These are phyloP conservation scores for Salarias fasciatus DNA, from an alignment of 2,797 vertebrate genomes.

Conservation along the genomic window DNA sequence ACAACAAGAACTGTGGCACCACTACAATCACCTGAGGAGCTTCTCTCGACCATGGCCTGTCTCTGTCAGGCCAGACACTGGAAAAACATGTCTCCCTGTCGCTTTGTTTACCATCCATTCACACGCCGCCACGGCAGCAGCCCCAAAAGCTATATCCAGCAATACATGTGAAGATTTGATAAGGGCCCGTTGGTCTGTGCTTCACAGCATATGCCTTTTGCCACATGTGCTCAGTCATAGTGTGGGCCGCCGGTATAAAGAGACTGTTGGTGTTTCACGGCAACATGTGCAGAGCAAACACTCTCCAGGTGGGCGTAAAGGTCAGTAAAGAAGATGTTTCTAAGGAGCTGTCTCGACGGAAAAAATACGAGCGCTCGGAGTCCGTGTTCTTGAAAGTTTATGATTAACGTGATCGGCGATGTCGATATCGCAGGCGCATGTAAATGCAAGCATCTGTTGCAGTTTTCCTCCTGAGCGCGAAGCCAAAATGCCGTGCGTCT, in stretches of 20 bases:
- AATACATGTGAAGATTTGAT: constrained; percentile 37
- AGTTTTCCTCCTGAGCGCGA: not conserved
- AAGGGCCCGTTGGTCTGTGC: constrained; percentile 32
- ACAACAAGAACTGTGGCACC: constrained; percentile 52
- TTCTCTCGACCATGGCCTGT: constrained; percentile 49
- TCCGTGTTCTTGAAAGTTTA: not conserved
- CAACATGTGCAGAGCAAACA: constrained; percentile 28
- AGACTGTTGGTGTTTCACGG: constrained; percentile 46
- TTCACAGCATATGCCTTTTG: constrained; percentile 61
- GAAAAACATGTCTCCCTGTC: constrained; percentile 48
- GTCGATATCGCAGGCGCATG: not conserved
- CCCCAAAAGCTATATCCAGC: constrained; percentile 47
- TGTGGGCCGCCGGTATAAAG: constrained; percentile 22
- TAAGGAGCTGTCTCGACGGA: constrained; percentile 36
- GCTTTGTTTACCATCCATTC: constrained; percentile 57
- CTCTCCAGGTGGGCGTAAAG: constrained; percentile 42
- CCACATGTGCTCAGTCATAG: constrained; percentile 52
- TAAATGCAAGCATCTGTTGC: constrained; percentile 19
- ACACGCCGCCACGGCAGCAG: constrained; percentile 28
- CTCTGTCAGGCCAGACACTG: constrained; percentile 45
- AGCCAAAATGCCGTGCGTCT: constrained; percentile 3
- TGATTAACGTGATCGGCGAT: constrained; percentile 15
- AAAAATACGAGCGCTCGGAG: too few relatives aligned
- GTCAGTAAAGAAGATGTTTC: constrained; percentile 47
- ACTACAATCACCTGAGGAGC: constrained; percentile 68